Conservation (phyloP, 2,797 vertebrate species). For the Acanthurus leucopareius region DNA sequence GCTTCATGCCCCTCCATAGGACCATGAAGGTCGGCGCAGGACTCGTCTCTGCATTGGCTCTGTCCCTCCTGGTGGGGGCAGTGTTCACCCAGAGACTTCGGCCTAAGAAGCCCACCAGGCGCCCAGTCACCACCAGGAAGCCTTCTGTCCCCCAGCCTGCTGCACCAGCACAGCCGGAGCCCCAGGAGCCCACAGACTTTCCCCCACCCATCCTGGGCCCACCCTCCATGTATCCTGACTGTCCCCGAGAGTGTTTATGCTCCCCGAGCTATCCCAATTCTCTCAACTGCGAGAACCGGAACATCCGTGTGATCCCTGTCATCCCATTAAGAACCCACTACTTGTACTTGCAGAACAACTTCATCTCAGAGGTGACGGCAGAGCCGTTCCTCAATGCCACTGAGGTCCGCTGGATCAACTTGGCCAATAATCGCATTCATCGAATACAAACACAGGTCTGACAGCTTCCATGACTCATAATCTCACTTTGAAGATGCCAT, state of each 20-base stretch:
- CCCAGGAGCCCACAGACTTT: conserved; percentile 93
- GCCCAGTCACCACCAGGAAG: conserved; percentile 68
- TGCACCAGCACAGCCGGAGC: conserved; percentile 77
- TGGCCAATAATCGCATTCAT: conserved; percentile 95
- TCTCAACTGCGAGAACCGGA: conserved; percentile 97
- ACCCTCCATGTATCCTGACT: conserved; percentile 90
- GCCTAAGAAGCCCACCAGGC: conserved; percentile 78
- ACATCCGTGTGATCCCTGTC: conserved; percentile 91
- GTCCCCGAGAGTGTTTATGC: conserved; percentile 93
- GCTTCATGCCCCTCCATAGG: conserved; percentile 57
- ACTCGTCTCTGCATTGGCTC: conserved; percentile 86
- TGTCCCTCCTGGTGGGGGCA: conserved; percentile 87
- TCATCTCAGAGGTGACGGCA: conserved; percentile 91
- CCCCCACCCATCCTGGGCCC: conserved; percentile 93
- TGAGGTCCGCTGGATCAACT: conserved; percentile 93
- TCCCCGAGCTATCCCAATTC: conserved; percentile 91
- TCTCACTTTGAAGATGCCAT: neutral
- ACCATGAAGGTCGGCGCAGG: conserved; percentile 91
- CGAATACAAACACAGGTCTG: conserved; percentile 89
- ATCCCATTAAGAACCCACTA: conserved; percentile 93
- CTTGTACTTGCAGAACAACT: conserved; percentile 98
- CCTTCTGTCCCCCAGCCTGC: conserved; percentile 65
- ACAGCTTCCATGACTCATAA: neutral
- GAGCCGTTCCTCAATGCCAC: conserved; percentile 93
- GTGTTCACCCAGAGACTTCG: conserved; percentile 84